Conservation (phyloP, 92 coral and sea anemone genomes). For the Porites evermanni region DNA sequence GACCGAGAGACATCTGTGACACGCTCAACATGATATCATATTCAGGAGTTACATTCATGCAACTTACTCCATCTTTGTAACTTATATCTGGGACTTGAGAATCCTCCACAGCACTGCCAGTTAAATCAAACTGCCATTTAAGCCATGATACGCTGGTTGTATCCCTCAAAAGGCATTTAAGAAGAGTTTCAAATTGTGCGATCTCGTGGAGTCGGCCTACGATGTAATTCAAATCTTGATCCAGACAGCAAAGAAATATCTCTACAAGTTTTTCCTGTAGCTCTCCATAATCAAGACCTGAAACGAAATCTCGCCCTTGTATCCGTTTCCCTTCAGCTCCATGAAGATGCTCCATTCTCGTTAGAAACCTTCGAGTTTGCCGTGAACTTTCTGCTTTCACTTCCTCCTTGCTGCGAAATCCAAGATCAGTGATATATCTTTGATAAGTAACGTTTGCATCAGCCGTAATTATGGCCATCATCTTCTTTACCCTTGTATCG, state of each 20-base stretch:
- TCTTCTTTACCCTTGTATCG: slow-evolving; percentile 17
- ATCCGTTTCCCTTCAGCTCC: slow-evolving; percentile 30
- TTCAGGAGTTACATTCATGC: slow-evolving; percentile 33
- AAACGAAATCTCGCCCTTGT: slow-evolving; percentile 42
- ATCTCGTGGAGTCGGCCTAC: background rate
- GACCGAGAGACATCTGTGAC: slow-evolving; percentile 12
- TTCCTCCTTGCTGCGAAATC: slow-evolving; percentile 34
- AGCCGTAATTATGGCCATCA: slow-evolving; percentile 16
- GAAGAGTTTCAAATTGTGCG: slow-evolving; percentile 41
- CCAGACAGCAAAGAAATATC: slow-evolving; percentile 37
- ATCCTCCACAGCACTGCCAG: slow-evolving; percentile 35
- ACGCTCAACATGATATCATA: slow-evolving; percentile 51
- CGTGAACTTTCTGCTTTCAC: slow-evolving; percentile 1
- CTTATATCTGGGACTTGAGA: slow-evolving; percentile 53
- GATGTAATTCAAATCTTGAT: slow-evolving; percentile 50
- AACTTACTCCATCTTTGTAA: slow-evolving; percentile 9
- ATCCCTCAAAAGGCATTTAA: slow-evolving; percentile 31
- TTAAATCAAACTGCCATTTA: slow-evolving; percentile 51
- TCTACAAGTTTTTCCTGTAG: slow-evolving; percentile 48
- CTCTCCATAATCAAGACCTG: slow-evolving; percentile 47
- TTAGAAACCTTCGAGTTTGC: slow-evolving; percentile 28
- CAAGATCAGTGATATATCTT: slow-evolving; percentile 23
- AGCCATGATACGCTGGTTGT: slow-evolving; percentile 39
- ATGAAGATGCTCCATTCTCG: slow-evolving; percentile 34
- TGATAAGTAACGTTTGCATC: slow-evolving; percentile 39